Evolutionary conservation across 2,888 invertebrate genomes (phyloP).

Genomic region (Cryptosula pallasiana): DNA sequence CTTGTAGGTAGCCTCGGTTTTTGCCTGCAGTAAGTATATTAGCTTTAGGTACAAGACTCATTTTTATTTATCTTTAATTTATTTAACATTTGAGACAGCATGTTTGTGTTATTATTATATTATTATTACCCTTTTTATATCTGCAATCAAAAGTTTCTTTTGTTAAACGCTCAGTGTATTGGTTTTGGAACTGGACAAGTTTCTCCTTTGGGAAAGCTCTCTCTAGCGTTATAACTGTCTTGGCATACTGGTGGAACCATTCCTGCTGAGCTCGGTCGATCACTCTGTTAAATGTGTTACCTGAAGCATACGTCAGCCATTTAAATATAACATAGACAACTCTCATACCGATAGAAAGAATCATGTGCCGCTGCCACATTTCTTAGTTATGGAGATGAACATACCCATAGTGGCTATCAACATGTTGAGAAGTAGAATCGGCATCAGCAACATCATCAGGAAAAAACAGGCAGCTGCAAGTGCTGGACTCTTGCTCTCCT

Average conservation of each 20-base stretch:
- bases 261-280: not conserved
- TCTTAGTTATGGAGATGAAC: not conserved
- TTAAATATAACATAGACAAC: not conserved
- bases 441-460: slow-evolving; percentile 95
- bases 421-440: slow-evolving; percentile 91
- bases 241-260: slow-evolving; percentile 22
- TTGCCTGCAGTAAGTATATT: no score
- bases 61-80: no score
- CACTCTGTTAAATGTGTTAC: slow-evolving; percentile 15
- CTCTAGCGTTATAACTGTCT: slow-evolving; percentile 6
- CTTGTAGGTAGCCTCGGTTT: slow-evolving; percentile 14
- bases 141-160: not conserved
- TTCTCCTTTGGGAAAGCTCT: slow-evolving; percentile 1
- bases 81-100: no score
- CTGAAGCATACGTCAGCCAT: not conserved
- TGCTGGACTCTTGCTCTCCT: slow-evolving; percentile 81
- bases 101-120: no score
- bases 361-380: not conserved
- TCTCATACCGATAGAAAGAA: not conserved
- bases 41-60: no score
- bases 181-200: not conserved
- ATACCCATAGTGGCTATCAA: slow-evolving; percentile 99
- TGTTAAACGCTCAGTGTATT: slow-evolving; percentile 1
- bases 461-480: slow-evolving; percentile 93
- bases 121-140: slow-evolving; percentile 13